Percentiles rank a stretch among this genome's conserved stretches.
Evolutionary conservation across 1,140 invertebrate species (phyloP).

Genomic region (Papilio polyxenes): DNA sequence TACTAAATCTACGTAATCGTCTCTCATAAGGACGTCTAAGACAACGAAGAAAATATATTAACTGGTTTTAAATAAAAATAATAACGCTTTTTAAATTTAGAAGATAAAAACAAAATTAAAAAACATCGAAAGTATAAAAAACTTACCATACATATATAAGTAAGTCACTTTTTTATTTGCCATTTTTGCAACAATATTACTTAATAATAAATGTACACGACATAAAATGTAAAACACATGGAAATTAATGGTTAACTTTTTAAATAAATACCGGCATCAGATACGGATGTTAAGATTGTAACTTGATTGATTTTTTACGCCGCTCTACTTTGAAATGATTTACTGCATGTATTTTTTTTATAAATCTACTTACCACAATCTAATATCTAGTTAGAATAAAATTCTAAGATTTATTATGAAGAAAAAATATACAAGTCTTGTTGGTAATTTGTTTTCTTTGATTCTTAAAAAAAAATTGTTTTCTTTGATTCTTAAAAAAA

Average conservation of each 20-base stretch:
- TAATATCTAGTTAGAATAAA: background rate
- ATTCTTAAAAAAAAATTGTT: too few relatives aligned
- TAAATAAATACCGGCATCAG: constrained; percentile 10
- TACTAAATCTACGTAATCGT: background rate
- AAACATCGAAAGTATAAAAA: background rate
- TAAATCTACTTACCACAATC: background rate
- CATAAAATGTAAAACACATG: background rate
- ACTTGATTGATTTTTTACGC: constrained; percentile 29
- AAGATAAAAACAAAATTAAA: background rate
- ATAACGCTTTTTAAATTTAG: background rate
- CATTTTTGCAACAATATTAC: background rate
- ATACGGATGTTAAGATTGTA: constrained; percentile 30
- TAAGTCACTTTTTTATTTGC: background rate
- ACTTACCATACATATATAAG: background rate
- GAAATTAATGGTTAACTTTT: background rate
- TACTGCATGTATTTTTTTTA: background rate
- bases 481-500: background rate
- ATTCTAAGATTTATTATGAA: background rate
- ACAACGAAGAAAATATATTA: background rate
- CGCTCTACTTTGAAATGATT: constrained; percentile 1
- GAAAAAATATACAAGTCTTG: too few relatives aligned
- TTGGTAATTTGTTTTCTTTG: too few relatives aligned
- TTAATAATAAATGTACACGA: background rate
- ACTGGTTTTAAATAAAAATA: background rate
- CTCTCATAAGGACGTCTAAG: background rate